phyloP scores from a whole-genome alignment of 2,888 invertebrate species.

The Villa cingulata region DNA sequence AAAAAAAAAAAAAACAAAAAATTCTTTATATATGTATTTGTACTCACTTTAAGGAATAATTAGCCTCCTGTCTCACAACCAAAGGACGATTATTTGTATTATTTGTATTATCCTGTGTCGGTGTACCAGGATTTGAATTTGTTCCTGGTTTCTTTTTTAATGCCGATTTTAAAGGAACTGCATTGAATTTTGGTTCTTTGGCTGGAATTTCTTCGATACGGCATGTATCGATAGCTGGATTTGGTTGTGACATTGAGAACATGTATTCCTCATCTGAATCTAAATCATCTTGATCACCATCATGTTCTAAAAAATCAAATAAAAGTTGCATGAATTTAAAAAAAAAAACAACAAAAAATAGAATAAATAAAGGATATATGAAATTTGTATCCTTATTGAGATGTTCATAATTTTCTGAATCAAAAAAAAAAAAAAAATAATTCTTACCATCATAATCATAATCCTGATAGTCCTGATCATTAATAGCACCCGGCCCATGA shows the following conservation, averaged over 20 bases:
- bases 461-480: slow-evolving; percentile 38
- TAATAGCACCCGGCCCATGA: slow-evolving; percentile 35
- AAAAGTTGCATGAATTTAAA: no score
- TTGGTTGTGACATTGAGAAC: slow-evolving; percentile 45
- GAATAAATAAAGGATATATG: background rate
- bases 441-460: slow-evolving; percentile 52
- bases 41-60: slow-evolving; percentile 69
- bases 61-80: slow-evolving; percentile 59
- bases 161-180: slow-evolving; percentile 83
- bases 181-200: slow-evolving; percentile 82
- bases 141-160: slow-evolving; percentile 60
- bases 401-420: no score
- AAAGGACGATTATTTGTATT: slow-evolving; percentile 41
- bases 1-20: background rate
- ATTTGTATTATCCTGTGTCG: slow-evolving; percentile 47
- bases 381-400: no score
- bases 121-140: slow-evolving; percentile 56
- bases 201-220: slow-evolving; percentile 85
- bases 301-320: slow-evolving; percentile 26
- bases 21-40: background rate
- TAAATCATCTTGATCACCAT: slow-evolving; percentile 49
- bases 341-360: background rate
- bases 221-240: slow-evolving; percentile 62
- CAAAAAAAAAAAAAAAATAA: background rate
- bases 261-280: slow-evolving; percentile 53